phyloP scores from a whole-genome alignment of 2,888 invertebrate genomes.

The Venusia cambrica region DNA sequence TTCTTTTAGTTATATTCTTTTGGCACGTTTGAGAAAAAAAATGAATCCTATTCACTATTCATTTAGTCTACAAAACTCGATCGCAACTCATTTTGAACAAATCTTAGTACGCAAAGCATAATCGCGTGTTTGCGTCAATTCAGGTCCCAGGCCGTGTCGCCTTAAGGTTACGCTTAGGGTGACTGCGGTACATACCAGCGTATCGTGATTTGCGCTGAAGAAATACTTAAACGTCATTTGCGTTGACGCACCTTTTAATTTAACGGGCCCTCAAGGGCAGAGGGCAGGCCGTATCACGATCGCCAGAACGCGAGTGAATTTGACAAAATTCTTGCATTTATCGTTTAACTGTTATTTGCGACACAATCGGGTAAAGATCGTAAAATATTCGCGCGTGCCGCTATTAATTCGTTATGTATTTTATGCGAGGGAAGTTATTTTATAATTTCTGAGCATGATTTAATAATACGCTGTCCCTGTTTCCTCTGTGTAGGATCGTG shows the following conservation, averaged over 20 bases:
- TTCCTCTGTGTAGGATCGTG: too few species aligned
- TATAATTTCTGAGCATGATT: constrained; percentile 5
- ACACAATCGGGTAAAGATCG: constrained; percentile 8
- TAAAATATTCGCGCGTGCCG: constrained; percentile 7
- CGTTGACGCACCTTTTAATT: constrained; percentile 44
- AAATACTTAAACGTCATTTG: constrained; percentile 52
- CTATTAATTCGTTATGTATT: constrained; percentile 4
- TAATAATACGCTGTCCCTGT: too few species aligned
- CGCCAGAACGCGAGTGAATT: constrained; percentile 25
- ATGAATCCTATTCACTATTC: too few species aligned
- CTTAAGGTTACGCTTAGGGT: constrained; percentile 50
- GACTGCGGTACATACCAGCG: constrained; percentile 40
- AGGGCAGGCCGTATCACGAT: constrained; percentile 34
- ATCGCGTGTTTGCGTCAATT: constrained; percentile 47
- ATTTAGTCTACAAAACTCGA: too few species aligned
- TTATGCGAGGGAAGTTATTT: neutral
- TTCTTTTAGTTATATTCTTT: too few species aligned
- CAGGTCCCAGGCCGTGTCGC: constrained; percentile 36
- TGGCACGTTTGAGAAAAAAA: too few species aligned
- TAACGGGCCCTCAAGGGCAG: constrained; percentile 36
- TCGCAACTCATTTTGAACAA: constrained; percentile 6
- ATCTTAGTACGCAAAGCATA: constrained; percentile 34
- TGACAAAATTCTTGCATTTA: constrained; percentile 14
- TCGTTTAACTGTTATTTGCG: constrained; percentile 1
- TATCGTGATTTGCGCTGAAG: constrained; percentile 43